phyloP scores from a whole-genome alignment of 2,113 vertebrate genomes.

The Pituophis catenifer region DNA sequence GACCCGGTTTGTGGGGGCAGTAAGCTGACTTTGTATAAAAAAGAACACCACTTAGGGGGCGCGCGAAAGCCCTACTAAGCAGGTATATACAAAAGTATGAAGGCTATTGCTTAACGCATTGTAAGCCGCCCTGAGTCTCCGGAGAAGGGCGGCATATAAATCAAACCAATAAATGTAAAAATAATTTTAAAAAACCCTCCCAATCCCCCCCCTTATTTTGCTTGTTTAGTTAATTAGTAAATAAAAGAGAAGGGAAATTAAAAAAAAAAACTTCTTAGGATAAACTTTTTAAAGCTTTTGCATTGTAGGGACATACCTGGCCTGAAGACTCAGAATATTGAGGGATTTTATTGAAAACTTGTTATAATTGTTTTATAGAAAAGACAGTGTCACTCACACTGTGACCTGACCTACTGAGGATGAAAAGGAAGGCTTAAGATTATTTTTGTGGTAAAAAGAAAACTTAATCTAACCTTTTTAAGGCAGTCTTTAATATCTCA shows the following conservation, averaged over 20 bases:
- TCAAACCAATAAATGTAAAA: no score
- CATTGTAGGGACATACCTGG: neutral
- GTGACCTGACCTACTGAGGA: no score
- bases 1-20: no score
- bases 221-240: no score
- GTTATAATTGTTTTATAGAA: neutral
- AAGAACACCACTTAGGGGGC: no score
- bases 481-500: slow-evolving; percentile 13
- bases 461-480: neutral
- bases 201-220: neutral
- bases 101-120: no score
- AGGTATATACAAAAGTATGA: no score
- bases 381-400: neutral
- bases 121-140: no score
- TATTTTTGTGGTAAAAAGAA: neutral
- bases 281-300: neutral
- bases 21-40: no score
- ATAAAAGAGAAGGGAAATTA: neutral
- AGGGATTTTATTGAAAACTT: neutral
- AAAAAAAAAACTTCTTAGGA: neutral
- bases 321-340: no score
- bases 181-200: neutral
- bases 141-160: no score
- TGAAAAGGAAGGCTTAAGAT: neutral
- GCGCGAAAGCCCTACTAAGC: no score